Percentiles rank a stretch among this genome's conserved stretches.
Conservation (phyloP, 2,888 invertebrate species). For the Didymodactylos carnosus region DNA sequence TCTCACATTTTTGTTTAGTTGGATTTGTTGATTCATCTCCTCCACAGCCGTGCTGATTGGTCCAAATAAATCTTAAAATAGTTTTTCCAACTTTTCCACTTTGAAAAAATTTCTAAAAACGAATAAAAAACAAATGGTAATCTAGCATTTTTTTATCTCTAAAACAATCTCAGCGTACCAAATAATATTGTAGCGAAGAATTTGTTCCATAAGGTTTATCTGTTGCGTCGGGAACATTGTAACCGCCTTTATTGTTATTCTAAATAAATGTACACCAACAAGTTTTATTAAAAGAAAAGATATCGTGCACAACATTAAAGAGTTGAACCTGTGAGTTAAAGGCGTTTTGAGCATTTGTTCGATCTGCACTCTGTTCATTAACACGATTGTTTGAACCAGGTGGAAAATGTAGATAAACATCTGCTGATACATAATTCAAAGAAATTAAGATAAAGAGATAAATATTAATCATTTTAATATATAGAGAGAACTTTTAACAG, state of each 20-base stretch:
- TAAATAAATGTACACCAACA: slow-evolving; percentile 20
- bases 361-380: slow-evolving; percentile 27
- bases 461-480: neutral
- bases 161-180: slow-evolving; percentile 20
- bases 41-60: slow-evolving; percentile 34
- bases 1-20: slow-evolving; percentile 30
- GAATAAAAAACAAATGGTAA: neutral
- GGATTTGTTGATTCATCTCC: slow-evolving; percentile 27
- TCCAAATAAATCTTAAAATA: slow-evolving; percentile 28
- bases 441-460: neutral
- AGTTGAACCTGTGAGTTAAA: slow-evolving; percentile 35
- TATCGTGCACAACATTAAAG: no score
- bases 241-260: slow-evolving; percentile 34
- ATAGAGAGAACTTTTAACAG: no score
- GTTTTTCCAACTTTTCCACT: slow-evolving; percentile 21
- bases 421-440: slow-evolving; percentile 14
- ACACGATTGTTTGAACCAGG: slow-evolving; percentile 31
- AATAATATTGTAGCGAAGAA: slow-evolving; percentile 27
- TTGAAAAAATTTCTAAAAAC: slow-evolving; percentile 30
- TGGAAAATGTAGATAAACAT: slow-evolving; percentile 29
- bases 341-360: slow-evolving; percentile 27
- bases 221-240: slow-evolving; percentile 30
- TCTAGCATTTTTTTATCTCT: neutral
- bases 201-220: slow-evolving; percentile 19
- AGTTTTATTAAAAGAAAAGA: no score